Percentiles rank a stretch among this genome's conserved stretches.
Evolutionary conservation across 2,888 invertebrate species (phyloP).

Genomic region (Macroteleia sp.): DNA sequence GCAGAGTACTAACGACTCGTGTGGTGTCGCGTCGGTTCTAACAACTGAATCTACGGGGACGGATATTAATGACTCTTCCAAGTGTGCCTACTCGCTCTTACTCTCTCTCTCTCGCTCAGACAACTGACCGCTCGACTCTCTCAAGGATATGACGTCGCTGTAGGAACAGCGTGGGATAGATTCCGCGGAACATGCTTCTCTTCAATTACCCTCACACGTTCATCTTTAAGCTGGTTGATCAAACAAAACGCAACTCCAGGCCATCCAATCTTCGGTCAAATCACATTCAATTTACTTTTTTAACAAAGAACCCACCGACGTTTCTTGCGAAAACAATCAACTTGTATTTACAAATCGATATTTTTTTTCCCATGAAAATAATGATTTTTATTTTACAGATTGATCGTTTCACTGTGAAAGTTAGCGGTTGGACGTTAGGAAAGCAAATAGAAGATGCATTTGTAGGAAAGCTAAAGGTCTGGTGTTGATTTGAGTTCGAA

Average conservation of each 20-base stretch:
- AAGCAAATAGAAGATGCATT: not conserved
- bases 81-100: conserved; percentile 58
- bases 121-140: conserved; percentile 65
- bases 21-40: conserved; percentile 63
- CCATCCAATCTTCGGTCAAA: not conserved
- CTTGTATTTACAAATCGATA: not conserved
- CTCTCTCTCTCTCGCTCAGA: conserved; percentile 46
- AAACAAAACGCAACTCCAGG: not conserved
- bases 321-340: not conserved
- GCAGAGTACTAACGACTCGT: conserved; percentile 75
- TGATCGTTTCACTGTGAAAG: no score
- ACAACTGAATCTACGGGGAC: conserved; percentile 82
- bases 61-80: conserved; percentile 81
- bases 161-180: conserved; percentile 21
- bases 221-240: not conserved
- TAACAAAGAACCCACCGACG: not conserved
- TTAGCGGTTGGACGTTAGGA: no score
- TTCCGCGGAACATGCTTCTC: conserved; percentile 6
- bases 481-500: not conserved
- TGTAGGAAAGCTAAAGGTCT: not conserved
- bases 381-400: not conserved
- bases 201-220: conserved; percentile 1
- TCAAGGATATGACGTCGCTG: conserved; percentile 48
- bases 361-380: not conserved
- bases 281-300: not conserved